Conservation (phyloP, 1,140 invertebrate species). For the Dendroctonus valens region DNA sequence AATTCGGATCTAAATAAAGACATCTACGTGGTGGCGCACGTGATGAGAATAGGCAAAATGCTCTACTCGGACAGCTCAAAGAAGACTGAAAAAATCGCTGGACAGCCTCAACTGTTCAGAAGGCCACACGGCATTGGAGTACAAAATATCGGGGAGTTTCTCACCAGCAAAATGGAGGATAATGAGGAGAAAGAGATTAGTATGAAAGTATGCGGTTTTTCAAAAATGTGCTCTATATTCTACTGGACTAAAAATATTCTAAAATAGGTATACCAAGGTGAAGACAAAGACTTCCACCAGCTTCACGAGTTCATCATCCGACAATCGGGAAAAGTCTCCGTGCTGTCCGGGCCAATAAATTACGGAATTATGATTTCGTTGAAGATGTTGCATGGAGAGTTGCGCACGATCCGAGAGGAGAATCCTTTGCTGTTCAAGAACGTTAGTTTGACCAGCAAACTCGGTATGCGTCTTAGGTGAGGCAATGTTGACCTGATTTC, state of each 20-base stretch:
- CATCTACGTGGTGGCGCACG: conserved; percentile 82
- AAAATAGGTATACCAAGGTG: conserved; percentile 73
- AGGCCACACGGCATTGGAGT: conserved; percentile 84
- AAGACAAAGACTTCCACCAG: conserved; percentile 89
- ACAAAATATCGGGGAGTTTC: conserved; percentile 62
- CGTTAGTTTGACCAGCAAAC: conserved; percentile 79
- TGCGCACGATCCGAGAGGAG: conserved; percentile 70
- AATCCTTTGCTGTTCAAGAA: conserved; percentile 80
- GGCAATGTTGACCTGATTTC: neutral
- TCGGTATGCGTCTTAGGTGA: conserved; percentile 45
- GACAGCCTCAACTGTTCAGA: conserved; percentile 60
- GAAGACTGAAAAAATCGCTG: conserved; percentile 57
- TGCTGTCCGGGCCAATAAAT: conserved; percentile 70
- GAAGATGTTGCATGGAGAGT: conserved; percentile 71
- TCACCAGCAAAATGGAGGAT: conserved; percentile 62
- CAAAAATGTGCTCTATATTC: neutral
- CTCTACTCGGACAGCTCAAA: conserved; percentile 76
- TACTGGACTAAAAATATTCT: too few relatives aligned
- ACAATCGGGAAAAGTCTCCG: conserved; percentile 78
- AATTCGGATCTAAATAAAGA: conserved; percentile 78
- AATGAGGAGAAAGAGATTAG: conserved; percentile 70
- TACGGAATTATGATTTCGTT: conserved; percentile 75
- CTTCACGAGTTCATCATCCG: conserved; percentile 86
- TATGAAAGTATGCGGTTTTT: conserved; percentile 34
- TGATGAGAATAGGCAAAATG: conserved; percentile 85